Conservation (phyloP, 1,140 invertebrate genomes). For the Agraylea sexmaculata region DNA sequence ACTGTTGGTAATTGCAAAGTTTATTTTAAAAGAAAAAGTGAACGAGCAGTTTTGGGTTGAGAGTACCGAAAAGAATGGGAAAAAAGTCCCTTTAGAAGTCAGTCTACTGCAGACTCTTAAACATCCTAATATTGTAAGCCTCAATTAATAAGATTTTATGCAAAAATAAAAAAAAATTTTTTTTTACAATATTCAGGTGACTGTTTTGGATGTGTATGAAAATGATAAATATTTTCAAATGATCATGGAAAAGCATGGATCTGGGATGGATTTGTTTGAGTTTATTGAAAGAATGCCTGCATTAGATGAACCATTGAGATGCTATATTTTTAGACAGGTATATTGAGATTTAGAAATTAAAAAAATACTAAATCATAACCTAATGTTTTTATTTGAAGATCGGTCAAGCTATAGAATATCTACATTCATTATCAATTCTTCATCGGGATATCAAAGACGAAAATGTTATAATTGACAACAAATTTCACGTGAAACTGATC, state of each 20-base stretch:
- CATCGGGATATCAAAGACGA: constrained; percentile 70
- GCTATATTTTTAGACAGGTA: constrained; percentile 66
- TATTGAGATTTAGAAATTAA: background rate
- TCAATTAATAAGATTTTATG: background rate
- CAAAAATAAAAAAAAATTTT: background rate
- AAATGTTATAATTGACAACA: constrained; percentile 63
- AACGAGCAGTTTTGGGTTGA: constrained; percentile 57
- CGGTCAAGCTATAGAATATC: constrained; percentile 54
- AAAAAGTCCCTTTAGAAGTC: constrained; percentile 53
- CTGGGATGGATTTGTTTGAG: constrained; percentile 69
- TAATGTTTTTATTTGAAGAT: constrained; percentile 39
- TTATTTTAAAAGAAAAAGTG: constrained; percentile 59
- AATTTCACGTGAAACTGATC: constrained; percentile 64
- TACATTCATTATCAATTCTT: constrained; percentile 54
- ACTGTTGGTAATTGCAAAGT: constrained; percentile 58
- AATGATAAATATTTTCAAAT: constrained; percentile 62
- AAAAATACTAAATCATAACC: background rate
- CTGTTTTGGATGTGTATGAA: constrained; percentile 60
- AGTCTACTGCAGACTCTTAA: constrained; percentile 50
- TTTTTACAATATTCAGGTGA: constrained; percentile 28
- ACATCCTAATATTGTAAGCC: constrained; percentile 58
- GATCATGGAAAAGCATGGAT: constrained; percentile 73
- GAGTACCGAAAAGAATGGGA: constrained; percentile 36
- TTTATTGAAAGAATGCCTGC: constrained; percentile 60
- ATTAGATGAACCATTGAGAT: constrained; percentile 57